Evolutionary conservation across 2,888 invertebrate genomes (phyloP), one percentile per base, ranked within the genome.

Genomic region (Tetanocera ferruginea): DNA sequence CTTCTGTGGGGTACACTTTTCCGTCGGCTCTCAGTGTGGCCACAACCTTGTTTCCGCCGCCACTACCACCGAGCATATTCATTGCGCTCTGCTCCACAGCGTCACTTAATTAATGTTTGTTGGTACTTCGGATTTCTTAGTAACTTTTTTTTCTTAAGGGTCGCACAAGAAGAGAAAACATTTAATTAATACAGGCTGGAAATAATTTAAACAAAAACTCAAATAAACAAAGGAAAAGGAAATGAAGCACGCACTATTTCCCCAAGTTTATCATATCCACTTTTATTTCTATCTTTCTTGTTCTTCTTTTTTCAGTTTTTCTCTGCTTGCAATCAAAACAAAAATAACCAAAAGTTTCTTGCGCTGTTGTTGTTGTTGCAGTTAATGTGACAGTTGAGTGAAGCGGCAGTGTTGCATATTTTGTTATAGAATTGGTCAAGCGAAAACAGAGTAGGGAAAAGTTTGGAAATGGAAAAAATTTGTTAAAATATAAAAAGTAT

Each of bases 21-120:
- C 88, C 86, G 81, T 88, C 88, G 62, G 87, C 86, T 25, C 87
- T 84, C 81, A 88, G 82, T 76, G 88, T 87, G 80, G 88, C 86
- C 73, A 88, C 87, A 43, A 88, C 86, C 83, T 88, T 88, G 80
- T 86, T 88, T 67, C 84, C 84, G 78, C 80, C 81, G 64, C 77
- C 78, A 76, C 79, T 80, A 64, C 76, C 78, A 62, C 79, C 81
- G 66, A 83, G 84, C 82, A 82, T 83, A 77, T 79, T 74, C 75
- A 75, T 55, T 75, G 23, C 25, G 55, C 19, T 75, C 31, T 28
- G 60, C 37, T 62, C 28, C 73, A 73, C 37, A 60, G 57, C 62
- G 62, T 43, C 73, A 31, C 31, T 17, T 49, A 1, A 43, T 70
- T 25, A 8, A 52, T 43, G 57, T 4, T 23, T n/a, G 55, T 19